A percentile compares a stretch with the other conserved stretches of the same genome.
phyloP scores from a whole-genome alignment of 1,140 invertebrate species.

The Meloidogyne chitwoodi region DNA sequence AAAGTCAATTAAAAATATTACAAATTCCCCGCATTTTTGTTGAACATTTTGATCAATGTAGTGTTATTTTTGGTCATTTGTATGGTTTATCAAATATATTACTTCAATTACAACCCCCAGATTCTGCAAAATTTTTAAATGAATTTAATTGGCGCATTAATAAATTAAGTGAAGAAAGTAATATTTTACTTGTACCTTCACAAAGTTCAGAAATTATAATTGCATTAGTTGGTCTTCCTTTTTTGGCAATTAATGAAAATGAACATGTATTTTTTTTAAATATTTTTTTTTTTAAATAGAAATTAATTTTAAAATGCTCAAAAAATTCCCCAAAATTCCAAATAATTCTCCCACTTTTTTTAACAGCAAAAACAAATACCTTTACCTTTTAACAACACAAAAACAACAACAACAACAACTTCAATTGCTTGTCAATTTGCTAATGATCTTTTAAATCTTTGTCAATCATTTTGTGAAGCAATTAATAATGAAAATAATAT shows the following conservation, averaged over 20 bases:
- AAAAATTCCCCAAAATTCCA: too few relatives aligned
- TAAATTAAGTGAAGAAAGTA: conserved; percentile 36
- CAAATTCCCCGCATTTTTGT: conserved; percentile 46
- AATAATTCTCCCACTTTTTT: too few relatives aligned
- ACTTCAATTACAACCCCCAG: conserved; percentile 49
- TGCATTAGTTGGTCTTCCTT: conserved; percentile 36
- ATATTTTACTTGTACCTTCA: not conserved
- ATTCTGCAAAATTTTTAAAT: conserved; percentile 50
- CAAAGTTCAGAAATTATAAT: conserved; percentile 44
- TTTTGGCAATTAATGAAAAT: conserved; percentile 24
- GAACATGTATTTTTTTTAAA: not conserved
- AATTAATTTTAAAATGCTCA: too few relatives aligned
- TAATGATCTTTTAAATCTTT: conserved; percentile 42
- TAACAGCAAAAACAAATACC: not conserved
- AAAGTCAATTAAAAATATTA: conserved; percentile 38
- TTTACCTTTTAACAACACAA: not conserved
- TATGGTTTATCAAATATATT: conserved; percentile 50
- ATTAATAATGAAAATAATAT: conserved; percentile 42
- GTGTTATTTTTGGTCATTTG: conserved; percentile 49
- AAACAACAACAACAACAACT: not conserved
- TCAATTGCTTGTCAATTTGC: conserved; percentile 42
- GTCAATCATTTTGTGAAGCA: conserved; percentile 52
- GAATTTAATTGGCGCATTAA: conserved; percentile 48
- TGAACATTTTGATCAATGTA: conserved; percentile 50
- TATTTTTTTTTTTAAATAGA: too few relatives aligned